Conservation (phyloP, 2,888 invertebrate species). For the Patella pellucida region DNA sequence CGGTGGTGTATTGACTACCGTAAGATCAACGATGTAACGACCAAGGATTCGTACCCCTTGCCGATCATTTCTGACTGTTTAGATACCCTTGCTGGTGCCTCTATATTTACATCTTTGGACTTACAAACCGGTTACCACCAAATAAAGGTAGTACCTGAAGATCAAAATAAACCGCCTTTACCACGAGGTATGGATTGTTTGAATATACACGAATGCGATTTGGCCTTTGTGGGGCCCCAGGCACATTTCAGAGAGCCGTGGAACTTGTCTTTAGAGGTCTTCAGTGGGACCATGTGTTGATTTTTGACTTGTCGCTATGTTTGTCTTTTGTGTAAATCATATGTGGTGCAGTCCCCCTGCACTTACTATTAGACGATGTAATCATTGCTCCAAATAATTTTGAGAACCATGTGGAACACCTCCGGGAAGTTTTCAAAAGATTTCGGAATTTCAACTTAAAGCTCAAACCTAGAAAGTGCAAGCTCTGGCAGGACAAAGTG, state of each 20-base stretch:
- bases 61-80: constrained; percentile 22
- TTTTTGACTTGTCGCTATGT: too few species aligned
- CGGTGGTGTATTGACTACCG: constrained; percentile 27
- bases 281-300: constrained; percentile 29
- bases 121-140: constrained; percentile 33
- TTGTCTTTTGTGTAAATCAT: too few species aligned
- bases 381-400: constrained; percentile 31
- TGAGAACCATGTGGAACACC: constrained; percentile 27
- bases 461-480: constrained; percentile 38
- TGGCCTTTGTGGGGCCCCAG: constrained; percentile 37
- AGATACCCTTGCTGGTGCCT: constrained; percentile 21
- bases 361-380: constrained; percentile 38
- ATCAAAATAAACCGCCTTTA: constrained; percentile 29
- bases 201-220: constrained; percentile 29
- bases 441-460: constrained; percentile 28
- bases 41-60: constrained; percentile 28
- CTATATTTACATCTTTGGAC: constrained; percentile 20
- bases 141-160: constrained; percentile 16
- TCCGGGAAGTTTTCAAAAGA: constrained; percentile 28
- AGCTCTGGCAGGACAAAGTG: constrained; percentile 29
- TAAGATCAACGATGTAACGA: constrained; percentile 24
- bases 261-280: constrained; percentile 35
- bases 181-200: constrained; percentile 28
- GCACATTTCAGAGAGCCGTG: constrained; percentile 38
- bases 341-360: too few species aligned